Evolutionary conservation across 2,113 vertebrate genomes (phyloP).

Genomic region (Empidonax alnorum): DNA sequence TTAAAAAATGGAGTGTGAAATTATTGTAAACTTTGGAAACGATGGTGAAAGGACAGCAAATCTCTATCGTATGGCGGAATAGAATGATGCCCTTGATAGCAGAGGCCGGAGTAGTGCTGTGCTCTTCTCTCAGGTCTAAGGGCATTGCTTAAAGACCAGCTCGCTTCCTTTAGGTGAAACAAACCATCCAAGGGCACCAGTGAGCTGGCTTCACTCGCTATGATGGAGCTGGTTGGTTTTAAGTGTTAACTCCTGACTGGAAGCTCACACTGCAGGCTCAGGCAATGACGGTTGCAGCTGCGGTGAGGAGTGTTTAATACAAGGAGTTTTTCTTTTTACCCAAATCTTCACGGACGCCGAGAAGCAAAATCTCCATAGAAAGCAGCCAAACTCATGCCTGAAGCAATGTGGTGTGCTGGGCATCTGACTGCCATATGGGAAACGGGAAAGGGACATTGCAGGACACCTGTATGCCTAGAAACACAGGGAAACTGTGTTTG

Average conservation of each 20-base stretch:
- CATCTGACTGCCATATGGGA: background rate
- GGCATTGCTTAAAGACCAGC: background rate
- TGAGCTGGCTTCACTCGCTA: background rate
- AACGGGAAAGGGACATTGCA: accelerated
- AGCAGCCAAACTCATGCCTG: background rate
- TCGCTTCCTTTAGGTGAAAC: background rate
- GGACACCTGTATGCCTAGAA: background rate
- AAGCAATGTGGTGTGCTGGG: background rate
- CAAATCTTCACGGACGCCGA: background rate
- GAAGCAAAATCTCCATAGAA: background rate
- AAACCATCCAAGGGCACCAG: background rate
- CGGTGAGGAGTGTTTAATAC: background rate
- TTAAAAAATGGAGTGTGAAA: background rate
- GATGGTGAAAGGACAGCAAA: background rate
- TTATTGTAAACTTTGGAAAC: background rate
- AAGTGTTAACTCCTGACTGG: background rate
- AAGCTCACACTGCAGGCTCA: background rate
- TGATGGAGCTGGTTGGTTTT: background rate
- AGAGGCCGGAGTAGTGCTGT: background rate
- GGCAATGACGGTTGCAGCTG: background rate
- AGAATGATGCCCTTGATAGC: background rate
- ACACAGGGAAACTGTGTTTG: background rate
- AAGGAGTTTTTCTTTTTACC: background rate
- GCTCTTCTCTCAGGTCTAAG: background rate
- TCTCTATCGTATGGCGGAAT: background rate